phyloP scores from a whole-genome alignment of 2,113 vertebrate species.

The Eubucco bourcierii region DNA sequence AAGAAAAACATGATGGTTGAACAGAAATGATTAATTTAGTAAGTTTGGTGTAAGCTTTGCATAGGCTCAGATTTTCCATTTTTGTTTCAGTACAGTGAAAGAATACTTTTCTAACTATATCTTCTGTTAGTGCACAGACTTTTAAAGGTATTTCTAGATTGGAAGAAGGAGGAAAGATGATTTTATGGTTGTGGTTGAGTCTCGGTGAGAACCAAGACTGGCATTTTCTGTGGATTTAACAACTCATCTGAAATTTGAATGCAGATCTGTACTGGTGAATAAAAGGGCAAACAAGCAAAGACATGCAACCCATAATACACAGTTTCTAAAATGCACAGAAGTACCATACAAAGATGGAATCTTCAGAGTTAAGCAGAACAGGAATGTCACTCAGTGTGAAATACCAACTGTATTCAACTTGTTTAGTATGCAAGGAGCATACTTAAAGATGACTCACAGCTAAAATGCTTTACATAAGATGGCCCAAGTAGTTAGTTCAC shows the following conservation, averaged over 20 bases:
- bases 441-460: conserved; percentile 53
- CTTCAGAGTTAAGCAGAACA: conserved; percentile 21
- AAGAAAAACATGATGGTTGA: background rate
- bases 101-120: background rate
- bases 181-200: background rate
- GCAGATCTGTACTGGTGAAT: background rate
- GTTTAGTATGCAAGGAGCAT: conserved; percentile 21
- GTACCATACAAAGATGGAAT: background rate
- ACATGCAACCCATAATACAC: background rate
- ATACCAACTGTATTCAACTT: conserved; percentile 40
- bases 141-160: background rate
- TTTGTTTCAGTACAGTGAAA: background rate
- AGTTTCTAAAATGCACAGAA: conserved; percentile 33
- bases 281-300: background rate
- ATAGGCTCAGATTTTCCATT: fast-evolving
- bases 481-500: conserved; percentile 34
- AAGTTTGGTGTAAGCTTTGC: background rate
- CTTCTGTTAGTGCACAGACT: background rate
- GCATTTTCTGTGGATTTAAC: background rate
- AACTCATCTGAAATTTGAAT: background rate
- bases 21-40: background rate
- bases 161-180: background rate
- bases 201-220: background rate
- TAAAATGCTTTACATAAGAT: conserved; percentile 53
- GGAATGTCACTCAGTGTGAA: conserved; percentile 25